These are phyloP conservation scores for Stegastes partitus DNA, from an alignment of 2,113 vertebrate genomes.

Conservation along the genomic window DNA sequence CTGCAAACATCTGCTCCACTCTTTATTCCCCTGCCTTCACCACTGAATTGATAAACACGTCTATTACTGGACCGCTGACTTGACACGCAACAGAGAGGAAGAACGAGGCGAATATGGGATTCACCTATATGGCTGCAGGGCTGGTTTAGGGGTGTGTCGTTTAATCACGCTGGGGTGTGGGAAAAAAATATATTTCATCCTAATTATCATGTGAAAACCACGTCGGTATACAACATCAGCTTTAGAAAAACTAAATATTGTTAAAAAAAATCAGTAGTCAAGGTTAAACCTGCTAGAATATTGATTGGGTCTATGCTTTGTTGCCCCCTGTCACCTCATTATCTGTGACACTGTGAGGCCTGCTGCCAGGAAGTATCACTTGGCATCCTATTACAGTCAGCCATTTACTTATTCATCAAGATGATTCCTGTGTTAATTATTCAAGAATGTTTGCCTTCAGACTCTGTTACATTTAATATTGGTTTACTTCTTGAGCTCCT, in stretches of 20 bases:
- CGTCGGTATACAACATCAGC: background rate
- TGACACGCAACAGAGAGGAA: constrained; percentile 68
- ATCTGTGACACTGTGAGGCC: constrained; percentile 53
- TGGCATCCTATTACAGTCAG: constrained; percentile 74
- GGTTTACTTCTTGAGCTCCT: background rate
- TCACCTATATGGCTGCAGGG: constrained; percentile 54
- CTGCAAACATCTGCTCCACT: constrained; percentile 85
- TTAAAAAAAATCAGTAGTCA: no score
- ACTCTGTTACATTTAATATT: constrained; percentile 23
- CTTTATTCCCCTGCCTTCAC: constrained; percentile 75
- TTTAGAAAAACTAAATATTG: background rate
- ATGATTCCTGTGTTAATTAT: constrained; percentile 83
- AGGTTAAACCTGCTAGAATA: constrained; percentile 12
- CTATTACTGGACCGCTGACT: constrained; percentile 77
- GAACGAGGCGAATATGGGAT: constrained; percentile 60
- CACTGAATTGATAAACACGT: constrained; percentile 84
- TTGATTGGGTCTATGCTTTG: constrained; percentile 29
- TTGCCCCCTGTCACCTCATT: constrained; percentile 55
- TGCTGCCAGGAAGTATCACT: constrained; percentile 71
- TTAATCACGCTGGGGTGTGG: constrained; percentile 19
- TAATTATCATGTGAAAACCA: constrained; percentile 26
- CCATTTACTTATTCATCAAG: constrained; percentile 84
- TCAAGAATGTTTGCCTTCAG: constrained; percentile 65
- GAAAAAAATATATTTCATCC: background rate
- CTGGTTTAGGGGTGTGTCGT: constrained; percentile 4